Conservation (phyloP, 2,113 vertebrate genomes). For the Charina bottae region DNA sequence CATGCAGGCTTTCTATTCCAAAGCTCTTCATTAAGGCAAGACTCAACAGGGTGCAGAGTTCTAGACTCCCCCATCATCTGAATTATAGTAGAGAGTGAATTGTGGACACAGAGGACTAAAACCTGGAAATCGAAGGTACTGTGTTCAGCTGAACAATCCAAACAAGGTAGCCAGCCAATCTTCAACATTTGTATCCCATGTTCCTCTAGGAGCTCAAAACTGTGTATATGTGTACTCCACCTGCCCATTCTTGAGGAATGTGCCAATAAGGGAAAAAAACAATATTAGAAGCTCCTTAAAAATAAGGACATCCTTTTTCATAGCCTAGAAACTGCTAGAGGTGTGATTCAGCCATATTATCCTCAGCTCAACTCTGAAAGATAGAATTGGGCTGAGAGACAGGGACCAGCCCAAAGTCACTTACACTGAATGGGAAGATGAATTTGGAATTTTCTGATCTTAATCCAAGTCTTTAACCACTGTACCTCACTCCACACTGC, state of each 20-base stretch:
- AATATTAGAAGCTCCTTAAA: neutral
- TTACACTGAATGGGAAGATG: neutral
- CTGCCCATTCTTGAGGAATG: no score
- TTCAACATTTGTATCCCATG: no score
- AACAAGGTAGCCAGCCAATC: neutral
- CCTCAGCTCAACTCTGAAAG: neutral
- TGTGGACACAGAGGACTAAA: neutral
- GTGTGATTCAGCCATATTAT: neutral
- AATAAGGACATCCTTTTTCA: neutral
- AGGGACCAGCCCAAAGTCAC: neutral
- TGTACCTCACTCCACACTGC: neutral
- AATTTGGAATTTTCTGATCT: neutral
- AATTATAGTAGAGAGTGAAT: neutral
- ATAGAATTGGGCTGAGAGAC: neutral
- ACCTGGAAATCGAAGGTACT: neutral
- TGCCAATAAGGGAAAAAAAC: neutral
- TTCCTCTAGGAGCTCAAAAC: no score
- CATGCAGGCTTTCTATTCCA: neutral
- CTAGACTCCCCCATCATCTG: neutral
- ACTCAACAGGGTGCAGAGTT: neutral
- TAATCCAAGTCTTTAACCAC: neutral
- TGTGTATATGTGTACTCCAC: neutral
- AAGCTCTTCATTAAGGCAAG: neutral
- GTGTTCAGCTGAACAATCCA: neutral
- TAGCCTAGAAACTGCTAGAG: neutral